Evolutionary conservation across 2,888 invertebrate species (phyloP), one percentile per base, ranked within the genome.

Genomic region (Leptinotarsa haldemani): DNA sequence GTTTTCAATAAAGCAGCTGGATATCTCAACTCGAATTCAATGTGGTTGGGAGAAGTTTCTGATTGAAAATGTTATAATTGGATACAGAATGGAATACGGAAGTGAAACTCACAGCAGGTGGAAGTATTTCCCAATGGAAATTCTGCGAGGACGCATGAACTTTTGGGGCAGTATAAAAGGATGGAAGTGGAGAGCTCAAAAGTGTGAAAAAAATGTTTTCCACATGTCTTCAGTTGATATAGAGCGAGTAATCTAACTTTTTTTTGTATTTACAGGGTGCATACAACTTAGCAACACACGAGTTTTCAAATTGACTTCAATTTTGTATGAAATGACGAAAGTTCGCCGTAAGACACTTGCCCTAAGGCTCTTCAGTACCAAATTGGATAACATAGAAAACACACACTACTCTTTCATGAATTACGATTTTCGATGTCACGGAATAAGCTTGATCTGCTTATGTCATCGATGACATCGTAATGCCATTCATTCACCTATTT

Each of bases 21-120:
- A 56, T 56, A 56, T 22, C 16, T 12, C 12, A 22, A 56, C 25
- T 22, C 56, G 1, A 56, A 56, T 56, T 22, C 22, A 56, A 56
- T 56, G 56, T 22, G 56, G 22, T 56, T 56, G 56, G 20, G 22
- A 20, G 22, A 56, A 22, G 56, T 56, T 56, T 20, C 20, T 56
- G 56, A 56, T 56, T 56, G 56, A 56, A 56, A 56, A 56, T 56
- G 56, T 56, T 56, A 56, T 56, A 56, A 56, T 56, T 56, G 56
- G 56, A 56, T 56, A 56, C 56, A 56, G 56, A 56, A 56, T 22
- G 22, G 22, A 22, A 56, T 22, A 56, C 20, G 20, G 13, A 56
- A 56, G 56, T 56, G 56, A 56, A 56, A 20, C 15, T 56, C 56
- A 56, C 25, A 20, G 20, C 25, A 22, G 20, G 15, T 22, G 22